Conservation (phyloP, 2,888 invertebrate genomes). For the Schrankia costaestrigalis region DNA sequence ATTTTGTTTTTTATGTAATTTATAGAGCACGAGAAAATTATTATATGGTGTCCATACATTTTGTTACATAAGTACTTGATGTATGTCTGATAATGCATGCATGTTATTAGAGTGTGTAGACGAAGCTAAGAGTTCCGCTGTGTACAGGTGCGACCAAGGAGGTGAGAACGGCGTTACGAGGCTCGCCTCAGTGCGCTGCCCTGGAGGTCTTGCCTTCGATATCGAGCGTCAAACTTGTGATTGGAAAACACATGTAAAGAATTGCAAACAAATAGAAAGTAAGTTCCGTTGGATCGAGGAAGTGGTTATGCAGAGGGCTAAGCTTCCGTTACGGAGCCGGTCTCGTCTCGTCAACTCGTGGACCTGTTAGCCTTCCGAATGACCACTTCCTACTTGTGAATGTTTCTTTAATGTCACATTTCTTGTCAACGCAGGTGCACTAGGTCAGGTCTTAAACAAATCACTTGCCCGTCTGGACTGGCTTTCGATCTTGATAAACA, state of each 20-base stretch:
- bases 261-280: constrained; percentile 96
- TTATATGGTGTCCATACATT: no score
- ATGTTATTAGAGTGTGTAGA: neutral
- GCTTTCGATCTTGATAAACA: constrained; percentile 98
- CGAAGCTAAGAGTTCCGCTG: constrained; percentile 59
- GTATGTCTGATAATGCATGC: no score
- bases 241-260: constrained; percentile 98
- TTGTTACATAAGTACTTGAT: no score
- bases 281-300: constrained; percentile 82
- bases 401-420: constrained; percentile 71
- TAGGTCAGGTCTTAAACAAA: constrained; percentile 97
- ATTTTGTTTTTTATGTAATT: no score
- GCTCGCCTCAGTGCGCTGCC: constrained; percentile 94
- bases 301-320: constrained; percentile 72
- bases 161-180: constrained; percentile 92
- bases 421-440: constrained; percentile 90
- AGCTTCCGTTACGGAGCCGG: constrained; percentile 50
- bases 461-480: constrained; percentile 97
- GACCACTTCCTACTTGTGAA: constrained; percentile 61
- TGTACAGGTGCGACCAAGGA: constrained; percentile 94
- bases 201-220: constrained; percentile 95
- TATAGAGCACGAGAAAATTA: no score
- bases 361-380: constrained; percentile 63
- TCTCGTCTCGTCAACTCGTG: constrained; percentile 36
- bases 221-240: constrained; percentile 97